Conservation (phyloP, 2,797 vertebrate species). For the Nasua narica region DNA sequence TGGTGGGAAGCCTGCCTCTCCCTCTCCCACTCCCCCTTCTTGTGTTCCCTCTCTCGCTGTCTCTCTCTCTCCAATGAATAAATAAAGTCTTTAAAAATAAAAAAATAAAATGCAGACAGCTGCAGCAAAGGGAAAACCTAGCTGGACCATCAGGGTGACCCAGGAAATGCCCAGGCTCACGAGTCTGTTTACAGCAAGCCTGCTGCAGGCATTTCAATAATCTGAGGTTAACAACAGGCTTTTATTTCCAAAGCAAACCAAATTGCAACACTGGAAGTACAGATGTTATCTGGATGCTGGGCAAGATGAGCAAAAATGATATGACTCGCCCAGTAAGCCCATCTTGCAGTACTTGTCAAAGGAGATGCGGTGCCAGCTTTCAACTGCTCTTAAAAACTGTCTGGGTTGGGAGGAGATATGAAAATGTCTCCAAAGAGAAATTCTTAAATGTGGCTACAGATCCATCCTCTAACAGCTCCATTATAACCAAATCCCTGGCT, state of each 20-base stretch:
- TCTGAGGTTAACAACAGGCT: neutral
- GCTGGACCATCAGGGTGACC: neutral
- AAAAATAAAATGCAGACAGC: neutral
- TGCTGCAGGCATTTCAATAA: neutral
- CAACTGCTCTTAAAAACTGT: slow-evolving; percentile 35
- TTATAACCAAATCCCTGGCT: slow-evolving; percentile 17
- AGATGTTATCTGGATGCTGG: slow-evolving; percentile 28
- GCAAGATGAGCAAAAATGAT: slow-evolving; percentile 17
- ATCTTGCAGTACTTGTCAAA: slow-evolving; percentile 8
- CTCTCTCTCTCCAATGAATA: no score
- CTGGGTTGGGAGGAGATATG: neutral
- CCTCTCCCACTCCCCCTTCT: no score
- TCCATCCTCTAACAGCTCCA: neutral
- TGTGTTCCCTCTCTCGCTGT: no score
- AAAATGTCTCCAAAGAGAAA: slow-evolving; percentile 54
- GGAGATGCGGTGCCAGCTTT: neutral
- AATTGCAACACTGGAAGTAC: slow-evolving; percentile 39
- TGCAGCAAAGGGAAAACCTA: neutral
- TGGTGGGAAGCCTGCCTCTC: no score
- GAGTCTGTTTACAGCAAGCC: neutral
- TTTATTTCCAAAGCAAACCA: slow-evolving; percentile 5
- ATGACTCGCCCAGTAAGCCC: slow-evolving; percentile 15
- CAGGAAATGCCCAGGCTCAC: neutral
- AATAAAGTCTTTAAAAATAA: no score
- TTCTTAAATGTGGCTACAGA: neutral